Base-by-base conservation (phyloP, 2,113 vertebrate genomes). In the Neolamprologus modestus region DNA sequence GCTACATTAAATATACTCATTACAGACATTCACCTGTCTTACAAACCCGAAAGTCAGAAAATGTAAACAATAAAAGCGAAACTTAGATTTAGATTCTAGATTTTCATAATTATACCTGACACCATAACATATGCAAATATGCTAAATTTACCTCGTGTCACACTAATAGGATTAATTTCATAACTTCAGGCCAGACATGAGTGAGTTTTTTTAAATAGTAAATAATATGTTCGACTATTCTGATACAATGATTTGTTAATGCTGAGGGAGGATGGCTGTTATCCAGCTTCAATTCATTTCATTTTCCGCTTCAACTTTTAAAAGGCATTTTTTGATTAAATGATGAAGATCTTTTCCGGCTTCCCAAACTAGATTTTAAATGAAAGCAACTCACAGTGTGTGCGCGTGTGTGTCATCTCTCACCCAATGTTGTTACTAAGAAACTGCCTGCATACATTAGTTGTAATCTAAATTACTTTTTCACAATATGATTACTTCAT, bases 161-260 rank as follows among this genome's bases (percentile, higher is more conserved):
- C 0, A 12, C 71, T 5, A 78, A 1, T 31, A 19, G 9, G 6
- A 78, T 50, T 78, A 0, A 50, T 78, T 47, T 78, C 24, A 19
- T 0, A 78, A 50, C 24, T 31, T 31, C 16, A 50, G 42, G 16
- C 2, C 71, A 28, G 24, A 12, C 71, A 5, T 3, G 24, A 50
- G 42, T 0, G 0, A 28, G 9, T 12, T 76, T 76, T 11, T 1
- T 3, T 0, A 28, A 50, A 35, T 35, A n/a, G 59, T 1, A 19
- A 50, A 50, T 17, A 50, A 50, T 17, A 76, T 31, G 42, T 47
- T 47, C 24, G 12, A 12, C 6, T 78, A 4, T 78, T 28, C 42
- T 76, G 6, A 47, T 47, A 9, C 24, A 47, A 45, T 5, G 21
- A 45, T 17, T 26, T 50, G 16, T 50, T 50, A 19, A 50, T 31